A percentile compares a stretch with the other conserved stretches of the same genome.
phyloP scores from a whole-genome alignment of 2,888 invertebrate genomes.

The Drosophila ezoana region DNA sequence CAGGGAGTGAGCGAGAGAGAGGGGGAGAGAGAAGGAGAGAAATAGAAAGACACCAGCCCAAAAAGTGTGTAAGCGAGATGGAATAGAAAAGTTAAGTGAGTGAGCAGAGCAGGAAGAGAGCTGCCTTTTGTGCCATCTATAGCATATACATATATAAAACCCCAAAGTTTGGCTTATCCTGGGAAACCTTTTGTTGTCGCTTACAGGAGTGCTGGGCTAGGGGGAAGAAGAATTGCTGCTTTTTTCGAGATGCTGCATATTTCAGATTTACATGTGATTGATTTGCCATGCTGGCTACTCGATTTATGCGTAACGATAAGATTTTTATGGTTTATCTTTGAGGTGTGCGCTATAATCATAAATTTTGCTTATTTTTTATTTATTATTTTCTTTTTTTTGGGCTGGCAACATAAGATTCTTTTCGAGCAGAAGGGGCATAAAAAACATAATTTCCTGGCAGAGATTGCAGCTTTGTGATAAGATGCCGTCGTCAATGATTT shows the following conservation, averaged over 20 bases:
- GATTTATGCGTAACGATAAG: slow-evolving; percentile 73
- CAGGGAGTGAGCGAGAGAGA: slow-evolving; percentile 14
- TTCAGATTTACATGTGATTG: slow-evolving; percentile 70
- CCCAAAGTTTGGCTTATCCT: slow-evolving; percentile 53
- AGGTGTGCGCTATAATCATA: slow-evolving; percentile 58
- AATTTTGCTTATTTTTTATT: slow-evolving; percentile 30
- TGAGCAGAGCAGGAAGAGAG: background rate
- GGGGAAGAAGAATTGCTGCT: background rate
- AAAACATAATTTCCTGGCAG: slow-evolving; percentile 83
- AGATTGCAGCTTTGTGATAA: slow-evolving; percentile 73
- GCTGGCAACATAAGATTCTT: slow-evolving; percentile 28
- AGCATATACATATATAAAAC: slow-evolving; percentile 55
- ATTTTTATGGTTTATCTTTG: slow-evolving; percentile 74
- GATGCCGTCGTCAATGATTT: slow-evolving; percentile 39
- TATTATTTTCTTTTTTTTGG: background rate
- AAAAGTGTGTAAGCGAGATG: background rate
- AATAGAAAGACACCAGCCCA: background rate
- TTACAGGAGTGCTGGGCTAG: background rate
- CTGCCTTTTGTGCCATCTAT: slow-evolving; percentile 49
- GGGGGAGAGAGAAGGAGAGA: background rate
- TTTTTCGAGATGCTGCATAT: slow-evolving; percentile 53
- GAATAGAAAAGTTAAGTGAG: background rate
- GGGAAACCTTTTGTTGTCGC: slow-evolving; percentile 47
- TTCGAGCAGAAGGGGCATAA: slow-evolving; percentile 49
- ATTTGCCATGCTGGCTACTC: slow-evolving; percentile 63